These are phyloP conservation scores for Festucalex cinctus DNA, from an alignment of 2,113 vertebrate species.

Conservation along the genomic window DNA sequence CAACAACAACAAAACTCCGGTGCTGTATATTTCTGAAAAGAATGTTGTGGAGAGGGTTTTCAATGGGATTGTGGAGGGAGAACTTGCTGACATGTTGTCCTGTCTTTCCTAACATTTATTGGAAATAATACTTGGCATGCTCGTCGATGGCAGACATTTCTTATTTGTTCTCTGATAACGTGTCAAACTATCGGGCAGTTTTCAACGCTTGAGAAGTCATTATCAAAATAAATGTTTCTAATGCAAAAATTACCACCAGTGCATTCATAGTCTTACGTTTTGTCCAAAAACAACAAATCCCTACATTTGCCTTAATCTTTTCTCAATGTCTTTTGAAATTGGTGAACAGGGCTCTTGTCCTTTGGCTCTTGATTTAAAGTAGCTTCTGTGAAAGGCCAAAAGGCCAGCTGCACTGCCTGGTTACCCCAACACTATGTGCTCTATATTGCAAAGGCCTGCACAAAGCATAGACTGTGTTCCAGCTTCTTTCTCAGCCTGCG, in stretches of 20 bases:
- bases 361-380: constrained; percentile 69
- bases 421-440: constrained; percentile 71
- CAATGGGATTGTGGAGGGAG: constrained; percentile 26
- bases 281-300: constrained; percentile 6
- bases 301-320: constrained; percentile 24
- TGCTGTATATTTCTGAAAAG: constrained; percentile 64
- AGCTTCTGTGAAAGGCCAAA: constrained; percentile 59
- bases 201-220: background rate
- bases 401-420: constrained; percentile 70
- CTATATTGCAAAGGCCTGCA: constrained; percentile 68
- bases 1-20: constrained; percentile 5
- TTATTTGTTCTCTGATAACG: too few species aligned
- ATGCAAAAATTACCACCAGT: background rate
- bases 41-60: constrained; percentile 59
- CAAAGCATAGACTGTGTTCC: constrained; percentile 61
- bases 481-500: constrained; percentile 46
- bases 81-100: constrained; percentile 44
- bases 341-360: constrained; percentile 55
- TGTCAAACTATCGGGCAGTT: background rate
- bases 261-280: background rate
- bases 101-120: constrained; percentile 6
- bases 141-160: too few species aligned
- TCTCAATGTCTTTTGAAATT: constrained; percentile 22
- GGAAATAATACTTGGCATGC: constrained; percentile 2
- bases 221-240: too few species aligned